Evolutionary conservation across 2,797 vertebrate species (phyloP).

Genomic region (Rallus crepitans): DNA sequence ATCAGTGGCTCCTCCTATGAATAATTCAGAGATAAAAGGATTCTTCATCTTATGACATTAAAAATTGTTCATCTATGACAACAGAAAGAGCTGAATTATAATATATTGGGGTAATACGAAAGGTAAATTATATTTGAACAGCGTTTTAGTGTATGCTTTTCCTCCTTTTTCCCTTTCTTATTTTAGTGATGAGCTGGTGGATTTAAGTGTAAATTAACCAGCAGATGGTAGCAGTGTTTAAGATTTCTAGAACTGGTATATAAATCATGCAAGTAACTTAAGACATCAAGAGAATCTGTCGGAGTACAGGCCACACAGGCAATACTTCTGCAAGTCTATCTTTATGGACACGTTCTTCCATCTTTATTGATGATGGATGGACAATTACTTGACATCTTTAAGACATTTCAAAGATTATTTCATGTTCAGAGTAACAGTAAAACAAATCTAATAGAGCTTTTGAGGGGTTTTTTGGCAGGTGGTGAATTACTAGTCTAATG

Average conservation of each 20-base stretch:
- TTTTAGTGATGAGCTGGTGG: not conserved
- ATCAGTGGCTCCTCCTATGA: not conserved
- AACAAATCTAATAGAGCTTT: not conserved
- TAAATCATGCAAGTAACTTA: not conserved
- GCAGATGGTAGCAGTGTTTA: conserved; percentile 67
- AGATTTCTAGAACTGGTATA: not conserved
- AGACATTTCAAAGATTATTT: not conserved
- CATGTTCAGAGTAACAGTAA: not conserved
- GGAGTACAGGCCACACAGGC: not conserved
- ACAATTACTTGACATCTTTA: not conserved
- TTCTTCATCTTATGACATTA: not conserved
- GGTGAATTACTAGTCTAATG: not conserved
- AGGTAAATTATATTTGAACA: not conserved
- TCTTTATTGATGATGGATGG: not conserved
- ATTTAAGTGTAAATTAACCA: conserved; percentile 12
- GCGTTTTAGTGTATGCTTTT: not conserved
- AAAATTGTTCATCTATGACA: not conserved
- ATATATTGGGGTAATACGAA: not conserved
- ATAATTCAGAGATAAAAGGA: not conserved
- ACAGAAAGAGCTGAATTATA: not conserved
- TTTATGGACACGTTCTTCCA: not conserved
- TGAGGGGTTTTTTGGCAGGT: not conserved
- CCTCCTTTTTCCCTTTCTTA: not conserved
- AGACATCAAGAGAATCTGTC: not conserved
- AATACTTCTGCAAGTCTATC: not conserved